Percentiles rank a stretch among this genome's conserved stretches.
These are phyloP conservation scores for Geophilus truncorum DNA, from an alignment of 2,888 invertebrate species.

Conservation along the genomic window DNA sequence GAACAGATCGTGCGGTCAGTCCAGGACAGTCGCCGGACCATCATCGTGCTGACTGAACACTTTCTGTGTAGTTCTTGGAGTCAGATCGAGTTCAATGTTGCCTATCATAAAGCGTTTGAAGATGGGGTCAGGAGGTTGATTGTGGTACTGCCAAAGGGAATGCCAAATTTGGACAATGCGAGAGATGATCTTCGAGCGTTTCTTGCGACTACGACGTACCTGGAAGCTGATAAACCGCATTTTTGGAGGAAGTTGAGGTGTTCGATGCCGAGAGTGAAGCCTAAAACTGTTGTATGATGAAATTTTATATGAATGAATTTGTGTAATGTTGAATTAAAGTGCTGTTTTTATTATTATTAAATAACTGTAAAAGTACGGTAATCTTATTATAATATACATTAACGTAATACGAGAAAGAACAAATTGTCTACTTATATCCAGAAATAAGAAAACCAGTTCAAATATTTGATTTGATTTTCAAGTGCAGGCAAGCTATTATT, in stretches of 20 bases:
- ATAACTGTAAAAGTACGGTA: too few species aligned
- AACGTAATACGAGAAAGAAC: too few species aligned
- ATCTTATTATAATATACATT: too few species aligned
- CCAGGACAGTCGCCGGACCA: neutral
- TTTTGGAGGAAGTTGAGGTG: neutral
- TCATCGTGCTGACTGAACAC: neutral
- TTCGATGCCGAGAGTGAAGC: neutral
- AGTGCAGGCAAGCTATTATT: too few species aligned
- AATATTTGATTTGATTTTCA: too few species aligned
- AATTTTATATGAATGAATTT: too few species aligned
- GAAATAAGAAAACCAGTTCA: too few species aligned
- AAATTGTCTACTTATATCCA: too few species aligned
- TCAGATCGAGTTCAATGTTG: neutral
- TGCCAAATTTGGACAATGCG: neutral
- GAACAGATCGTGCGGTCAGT: neutral
- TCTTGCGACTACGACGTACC: neutral
- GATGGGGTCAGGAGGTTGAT: neutral
- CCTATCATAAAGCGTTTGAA: neutral
- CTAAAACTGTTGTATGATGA: neutral
- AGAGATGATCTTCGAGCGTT: neutral
- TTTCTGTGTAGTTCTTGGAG: neutral
- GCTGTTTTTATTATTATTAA: too few species aligned
- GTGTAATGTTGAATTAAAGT: too few species aligned
- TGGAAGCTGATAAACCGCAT: neutral
- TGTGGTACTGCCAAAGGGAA: neutral